These are phyloP conservation scores for Hyposmocoma kahamanoa DNA, from an alignment of 1,140 invertebrate genomes.

Conservation along the genomic window DNA sequence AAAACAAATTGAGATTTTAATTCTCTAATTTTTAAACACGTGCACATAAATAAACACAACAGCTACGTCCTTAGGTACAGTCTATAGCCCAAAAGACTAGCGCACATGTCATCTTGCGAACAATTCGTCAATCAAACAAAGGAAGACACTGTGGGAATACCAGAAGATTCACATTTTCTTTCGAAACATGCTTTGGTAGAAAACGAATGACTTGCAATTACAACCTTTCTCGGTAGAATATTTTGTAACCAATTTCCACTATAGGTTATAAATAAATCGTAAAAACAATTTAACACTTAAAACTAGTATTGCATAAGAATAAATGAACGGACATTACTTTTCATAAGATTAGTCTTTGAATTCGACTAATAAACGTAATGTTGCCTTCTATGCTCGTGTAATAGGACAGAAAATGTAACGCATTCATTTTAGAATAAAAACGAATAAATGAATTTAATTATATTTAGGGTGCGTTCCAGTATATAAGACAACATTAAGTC, in stretches of 20 bases:
- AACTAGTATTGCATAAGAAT: conserved; percentile 72
- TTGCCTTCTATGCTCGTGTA: conserved; percentile 32
- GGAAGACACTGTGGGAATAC: conserved; percentile 44
- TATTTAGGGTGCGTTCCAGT: not conserved
- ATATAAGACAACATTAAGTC: conserved; percentile 9
- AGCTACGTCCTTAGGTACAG: conserved; percentile 34
- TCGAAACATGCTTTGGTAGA: conserved; percentile 56
- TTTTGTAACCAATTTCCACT: conserved; percentile 28
- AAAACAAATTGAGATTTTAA: conserved; percentile 56
- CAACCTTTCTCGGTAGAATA: conserved; percentile 20
- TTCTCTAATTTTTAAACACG: conserved; percentile 14
- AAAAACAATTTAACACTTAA: conserved; percentile 73
- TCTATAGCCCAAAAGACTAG: conserved; percentile 48
- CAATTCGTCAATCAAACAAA: conserved; percentile 15
- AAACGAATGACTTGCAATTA: conserved; percentile 40
- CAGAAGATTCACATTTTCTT: conserved; percentile 31
- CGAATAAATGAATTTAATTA: conserved; percentile 10
- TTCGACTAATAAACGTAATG: conserved; percentile 21
- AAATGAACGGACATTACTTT: conserved; percentile 47
- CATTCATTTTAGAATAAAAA: conserved; percentile 23
- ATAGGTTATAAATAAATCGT: conserved; percentile 59
- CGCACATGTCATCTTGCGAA: conserved; percentile 26
- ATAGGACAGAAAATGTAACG: conserved; percentile 14
- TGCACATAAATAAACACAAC: conserved; percentile 7
- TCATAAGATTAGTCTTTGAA: conserved; percentile 38